Base-by-base conservation (phyloP, 2,888 invertebrate genomes). In the Polymixis lichenea region DNA sequence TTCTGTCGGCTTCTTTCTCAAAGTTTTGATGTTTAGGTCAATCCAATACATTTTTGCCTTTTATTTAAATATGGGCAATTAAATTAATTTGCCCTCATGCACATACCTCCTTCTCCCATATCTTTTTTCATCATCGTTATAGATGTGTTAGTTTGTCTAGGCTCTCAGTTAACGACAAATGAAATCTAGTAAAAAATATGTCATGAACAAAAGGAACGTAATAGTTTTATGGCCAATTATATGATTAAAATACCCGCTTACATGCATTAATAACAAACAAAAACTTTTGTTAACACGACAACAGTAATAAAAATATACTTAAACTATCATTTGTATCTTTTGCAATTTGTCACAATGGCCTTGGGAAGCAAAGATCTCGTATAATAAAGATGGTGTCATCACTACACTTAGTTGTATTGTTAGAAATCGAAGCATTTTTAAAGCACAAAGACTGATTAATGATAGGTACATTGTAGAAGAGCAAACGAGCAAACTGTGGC, bases 361-460 rank as follows among this genome's bases (percentile, higher is more conserved):
- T 68, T 56, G 78, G 28, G 17, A 28, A 53, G 17, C 32, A 46
- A 28, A 38, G 13, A 62, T n/a, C 19, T 68, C 5, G 17, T 51
- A 28, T 46, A n/a, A 51, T 49, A 15, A 55, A 28, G 32, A 43
- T 55, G 38, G 17, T 28, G 32, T 74, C 74, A 73, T 60, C 2
- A 53, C 22, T 43, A 22, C 22, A 72, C 38, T 38, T 15, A 19
- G 13, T 25, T 17, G 17, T 19, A 77, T 77, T 62, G 19, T 75
- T 49, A 38, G 22, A 19, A 53, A 76, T 1, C 7, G 25, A 25
- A 64, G 25, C 19, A 46, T 5, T 25, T 25, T 46, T 25, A 4
- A 38, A 25, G 32, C 13, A 51, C 46, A 75, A 61, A 75, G 46
- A 75, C 13, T 62, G 43, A 46, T 74, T 74, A 17, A 53, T 74